phyloP scores from a whole-genome alignment of 1,140 invertebrate genomes.

The Drosophila littoralis region DNA sequence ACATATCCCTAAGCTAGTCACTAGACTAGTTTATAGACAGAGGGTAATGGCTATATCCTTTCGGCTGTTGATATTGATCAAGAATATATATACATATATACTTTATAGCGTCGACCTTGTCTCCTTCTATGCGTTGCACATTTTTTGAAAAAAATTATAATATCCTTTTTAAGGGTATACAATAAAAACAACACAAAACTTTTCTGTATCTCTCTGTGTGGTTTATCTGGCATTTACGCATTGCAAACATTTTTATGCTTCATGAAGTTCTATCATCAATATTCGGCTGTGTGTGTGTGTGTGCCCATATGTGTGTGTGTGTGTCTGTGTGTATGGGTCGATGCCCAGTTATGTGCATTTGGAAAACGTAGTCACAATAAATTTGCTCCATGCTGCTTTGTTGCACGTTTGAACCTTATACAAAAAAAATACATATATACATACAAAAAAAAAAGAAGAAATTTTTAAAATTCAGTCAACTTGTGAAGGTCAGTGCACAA shows the following conservation, averaged over 20 bases:
- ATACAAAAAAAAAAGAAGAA: not conserved
- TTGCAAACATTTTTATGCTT: slow-evolving; percentile 70
- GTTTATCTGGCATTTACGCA: slow-evolving; percentile 74
- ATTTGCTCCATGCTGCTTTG: slow-evolving; percentile 68
- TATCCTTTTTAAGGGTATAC: no score
- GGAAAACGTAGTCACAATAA: slow-evolving; percentile 72
- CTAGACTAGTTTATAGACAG: no score
- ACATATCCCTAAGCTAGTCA: no score
- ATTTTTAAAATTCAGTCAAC: slow-evolving; percentile 72
- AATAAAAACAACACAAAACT: no score
- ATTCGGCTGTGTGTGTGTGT: slow-evolving; percentile 40
- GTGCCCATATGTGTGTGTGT: not conserved
- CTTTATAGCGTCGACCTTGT: no score
- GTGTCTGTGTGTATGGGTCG: slow-evolving; percentile 40
- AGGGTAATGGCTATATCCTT: no score
- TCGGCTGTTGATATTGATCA: no score
- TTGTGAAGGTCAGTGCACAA: slow-evolving; percentile 58
- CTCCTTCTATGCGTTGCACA: no score
- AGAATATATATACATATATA: no score
- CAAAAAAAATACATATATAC: slow-evolving; percentile 2
- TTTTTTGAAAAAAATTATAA: no score
- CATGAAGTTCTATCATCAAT: slow-evolving; percentile 77
- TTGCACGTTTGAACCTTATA: slow-evolving; percentile 75
- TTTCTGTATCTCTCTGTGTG: slow-evolving; percentile 9
- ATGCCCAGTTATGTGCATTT: slow-evolving; percentile 54